Conservation (phyloP, 2,888 invertebrate genomes). For the Pristionchus arcanus region DNA sequence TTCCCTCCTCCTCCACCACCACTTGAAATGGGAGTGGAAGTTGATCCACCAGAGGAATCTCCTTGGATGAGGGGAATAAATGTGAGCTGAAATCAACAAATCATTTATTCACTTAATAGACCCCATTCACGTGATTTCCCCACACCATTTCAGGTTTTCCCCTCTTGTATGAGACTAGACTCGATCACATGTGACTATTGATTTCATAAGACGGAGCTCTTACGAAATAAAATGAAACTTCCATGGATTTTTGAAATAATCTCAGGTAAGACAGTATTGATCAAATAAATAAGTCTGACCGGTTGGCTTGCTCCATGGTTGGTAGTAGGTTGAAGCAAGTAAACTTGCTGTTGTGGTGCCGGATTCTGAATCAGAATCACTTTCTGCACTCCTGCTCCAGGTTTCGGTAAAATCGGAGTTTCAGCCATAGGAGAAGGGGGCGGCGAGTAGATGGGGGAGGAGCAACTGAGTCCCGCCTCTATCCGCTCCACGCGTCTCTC, state of each 20-base stretch:
- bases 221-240: neutral
- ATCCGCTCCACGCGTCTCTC: conserved; percentile 29
- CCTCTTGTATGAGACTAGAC: neutral
- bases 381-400: conserved; percentile 52
- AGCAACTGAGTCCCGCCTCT: conserved; percentile 20
- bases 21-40: conserved; percentile 29
- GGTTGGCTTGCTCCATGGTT: conserved; percentile 52
- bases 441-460: conserved; percentile 39
- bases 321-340: conserved; percentile 54
- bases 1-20: neutral
- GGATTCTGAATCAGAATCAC: conserved; percentile 54
- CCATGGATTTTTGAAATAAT: neutral
- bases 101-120: neutral
- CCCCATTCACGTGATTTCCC: neutral
- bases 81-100: conserved; percentile 60
- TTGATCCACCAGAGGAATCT: neutral
- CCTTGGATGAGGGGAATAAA: conserved; percentile 65
- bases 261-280: conserved; percentile 21
- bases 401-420: conserved; percentile 59
- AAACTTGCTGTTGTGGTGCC: conserved; percentile 51
- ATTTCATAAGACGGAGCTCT: neutral
- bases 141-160: conserved; percentile 10
- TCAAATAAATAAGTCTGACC: conserved; percentile 42
- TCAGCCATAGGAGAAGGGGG: conserved; percentile 55
- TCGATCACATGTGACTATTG: no score